Evolutionary conservation across 2,113 vertebrate genomes (phyloP).

Genomic region (Gallinago jamesoni): DNA sequence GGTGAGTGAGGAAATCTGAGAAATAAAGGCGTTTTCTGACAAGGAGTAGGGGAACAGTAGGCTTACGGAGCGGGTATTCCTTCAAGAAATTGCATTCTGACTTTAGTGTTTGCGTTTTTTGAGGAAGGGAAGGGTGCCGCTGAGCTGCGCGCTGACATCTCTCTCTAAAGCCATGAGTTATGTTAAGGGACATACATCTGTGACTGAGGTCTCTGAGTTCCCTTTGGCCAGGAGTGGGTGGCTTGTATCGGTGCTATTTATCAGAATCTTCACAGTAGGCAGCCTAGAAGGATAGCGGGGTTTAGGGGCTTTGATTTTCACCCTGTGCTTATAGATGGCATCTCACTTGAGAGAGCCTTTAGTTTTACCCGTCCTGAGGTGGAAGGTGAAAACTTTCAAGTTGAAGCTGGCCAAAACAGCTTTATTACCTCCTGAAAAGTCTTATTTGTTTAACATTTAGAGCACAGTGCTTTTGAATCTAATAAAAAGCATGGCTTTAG

Average conservation of each 20-base stretch:
- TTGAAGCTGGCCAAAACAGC: not conserved
- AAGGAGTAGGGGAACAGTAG: accelerated
- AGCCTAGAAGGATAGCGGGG: accelerated
- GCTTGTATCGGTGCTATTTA: not conserved
- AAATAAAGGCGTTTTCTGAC: accelerated
- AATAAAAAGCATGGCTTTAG: not conserved
- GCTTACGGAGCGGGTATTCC: accelerated
- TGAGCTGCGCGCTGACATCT: not conserved
- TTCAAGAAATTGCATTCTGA: accelerated
- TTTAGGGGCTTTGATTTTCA: not conserved
- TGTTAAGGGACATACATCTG: accelerated
- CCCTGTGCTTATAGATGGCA: not conserved
- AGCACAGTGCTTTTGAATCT: not conserved
- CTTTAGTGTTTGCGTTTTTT: accelerated
- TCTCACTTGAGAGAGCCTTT: not conserved
- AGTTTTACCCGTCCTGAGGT: not conserved
- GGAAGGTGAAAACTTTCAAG: not conserved
- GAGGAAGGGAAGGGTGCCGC: not conserved
- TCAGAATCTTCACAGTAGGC: accelerated
- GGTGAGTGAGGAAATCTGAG: accelerated
- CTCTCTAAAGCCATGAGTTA: accelerated
- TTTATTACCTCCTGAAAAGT: not conserved
- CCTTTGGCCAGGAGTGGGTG: not conserved
- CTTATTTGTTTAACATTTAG: not conserved
- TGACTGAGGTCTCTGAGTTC: not conserved